Evolutionary conservation across 1,140 invertebrate species (phyloP), one percentile per base, ranked within the genome.

Genomic region (Micrasema longulum): DNA sequence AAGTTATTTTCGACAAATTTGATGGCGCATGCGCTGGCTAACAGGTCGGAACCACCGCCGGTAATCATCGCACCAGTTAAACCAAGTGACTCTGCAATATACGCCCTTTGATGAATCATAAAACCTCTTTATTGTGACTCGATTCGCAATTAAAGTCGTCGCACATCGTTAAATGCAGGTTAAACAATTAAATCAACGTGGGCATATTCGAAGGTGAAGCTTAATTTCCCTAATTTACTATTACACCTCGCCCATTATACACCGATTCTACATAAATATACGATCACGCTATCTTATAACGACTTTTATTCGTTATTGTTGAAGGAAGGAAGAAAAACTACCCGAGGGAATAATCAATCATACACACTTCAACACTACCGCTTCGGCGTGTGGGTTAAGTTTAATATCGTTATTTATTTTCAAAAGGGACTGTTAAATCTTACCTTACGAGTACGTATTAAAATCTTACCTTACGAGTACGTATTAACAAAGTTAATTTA

Each of bases 101-200:
- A 4, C 52, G 23, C n/a, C 52, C 52, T 31, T 36, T 14, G 12
- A 55, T 6, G n/a, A 14, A 55, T 55, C 22, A 55, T 31, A 55
- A 3, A 55, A 16, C 7, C 12, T 36, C 26, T 55, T 55, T 55
- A 55, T 55, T 16, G 52, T 55, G 52, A 55, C 52, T 55, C 26
- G 26, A 55, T 55, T 55, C 9, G 52, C 52, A 55, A 55, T 55
- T 55, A 55, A 55, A 55, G 16, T 26, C 23, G 52, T 55, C 52
- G 22, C 52, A 55, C 52, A 55, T 55, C 52, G 52, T 55, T 55
- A 55, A 55, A n/a, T 31, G n/a, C 26, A 53, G 31, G 52, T 55
- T n/a, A 11, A 48, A 48, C 47, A 48, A 48, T 48, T 48, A 48
- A 16, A 14, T 18, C 14, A 16, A 16, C 2, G 26, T 2, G n/a